A percentile compares a stretch with the other conserved stretches of the same genome.
These are phyloP conservation scores for Syritta pipiens DNA, from an alignment of 2,888 invertebrate species.

Conservation along the genomic window DNA sequence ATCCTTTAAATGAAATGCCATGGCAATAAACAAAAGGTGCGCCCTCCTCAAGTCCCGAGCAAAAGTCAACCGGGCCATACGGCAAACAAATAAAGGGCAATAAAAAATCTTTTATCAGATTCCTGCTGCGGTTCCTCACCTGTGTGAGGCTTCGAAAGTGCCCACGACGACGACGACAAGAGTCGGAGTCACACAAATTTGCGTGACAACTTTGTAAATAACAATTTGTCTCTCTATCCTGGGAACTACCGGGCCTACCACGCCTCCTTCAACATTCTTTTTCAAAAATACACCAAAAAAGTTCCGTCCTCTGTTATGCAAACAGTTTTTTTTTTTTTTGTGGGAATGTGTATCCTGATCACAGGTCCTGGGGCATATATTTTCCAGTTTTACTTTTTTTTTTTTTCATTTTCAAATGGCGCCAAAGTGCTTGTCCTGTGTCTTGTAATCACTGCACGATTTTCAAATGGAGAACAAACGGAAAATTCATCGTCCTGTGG, in stretches of 20 bases:
- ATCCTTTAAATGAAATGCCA: slow-evolving; percentile 33
- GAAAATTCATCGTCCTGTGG: background rate
- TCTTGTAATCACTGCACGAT: slow-evolving; percentile 66
- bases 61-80: slow-evolving; percentile 4
- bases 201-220: slow-evolving; percentile 65
- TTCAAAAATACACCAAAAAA: background rate
- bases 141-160: background rate
- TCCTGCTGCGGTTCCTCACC: slow-evolving; percentile 33
- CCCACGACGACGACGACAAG: background rate
- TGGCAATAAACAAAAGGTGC: slow-evolving; percentile 29
- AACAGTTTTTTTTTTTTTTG: too few species aligned
- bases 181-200: slow-evolving; percentile 45
- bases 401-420: slow-evolving; percentile 51
- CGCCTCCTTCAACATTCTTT: slow-evolving; percentile 27
- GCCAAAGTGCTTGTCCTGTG: slow-evolving; percentile 65
- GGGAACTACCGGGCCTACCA: background rate
- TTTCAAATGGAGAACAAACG: too few species aligned
- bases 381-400: too few species aligned
- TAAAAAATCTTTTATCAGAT: slow-evolving; percentile 61
- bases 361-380: slow-evolving; percentile 31
- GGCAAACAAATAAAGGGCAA: slow-evolving; percentile 34
- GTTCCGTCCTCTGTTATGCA: too few species aligned
- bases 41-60: slow-evolving; percentile 2
- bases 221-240: slow-evolving; percentile 57
- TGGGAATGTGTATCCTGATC: slow-evolving; percentile 50